A percentile compares a stretch with the other conserved stretches of the same genome.
Conservation (phyloP, 30 jellyfish, hydroid and myxozoan genomes). For the Aurelia sp. region DNA sequence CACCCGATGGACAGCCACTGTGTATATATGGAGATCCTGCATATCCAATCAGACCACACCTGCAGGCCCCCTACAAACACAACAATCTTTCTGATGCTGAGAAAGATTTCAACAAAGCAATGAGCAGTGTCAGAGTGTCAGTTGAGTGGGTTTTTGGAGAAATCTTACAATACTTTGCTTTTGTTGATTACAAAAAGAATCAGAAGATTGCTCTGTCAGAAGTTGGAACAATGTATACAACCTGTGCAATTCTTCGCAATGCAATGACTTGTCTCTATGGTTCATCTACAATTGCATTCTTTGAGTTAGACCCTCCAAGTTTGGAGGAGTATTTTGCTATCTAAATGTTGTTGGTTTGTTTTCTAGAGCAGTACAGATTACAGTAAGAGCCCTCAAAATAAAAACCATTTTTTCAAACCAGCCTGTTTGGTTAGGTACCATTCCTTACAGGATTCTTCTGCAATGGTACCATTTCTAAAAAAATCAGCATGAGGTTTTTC, state of each 20-base stretch:
- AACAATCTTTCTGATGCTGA: too few species aligned
- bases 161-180: slow-evolving; percentile 41
- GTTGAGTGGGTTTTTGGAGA: too few species aligned
- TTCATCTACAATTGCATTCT: slow-evolving; percentile 6
- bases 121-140: too few species aligned
- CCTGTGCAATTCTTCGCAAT: slow-evolving; percentile 10
- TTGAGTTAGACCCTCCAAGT: slow-evolving; percentile 35
- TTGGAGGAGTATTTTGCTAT: slow-evolving; percentile 9
- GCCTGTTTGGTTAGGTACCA: too few species aligned
- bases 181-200: slow-evolving; percentile 56
- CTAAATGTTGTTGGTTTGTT: not conserved
- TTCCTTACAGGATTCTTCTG: not conserved
- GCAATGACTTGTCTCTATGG: too few species aligned
- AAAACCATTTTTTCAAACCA: too few species aligned
- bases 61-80: too few species aligned
- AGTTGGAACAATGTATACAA: slow-evolving; percentile 34
- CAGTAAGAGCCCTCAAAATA: not conserved
- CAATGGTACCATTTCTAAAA: not conserved
- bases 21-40: too few species aligned
- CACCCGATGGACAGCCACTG: too few species aligned
- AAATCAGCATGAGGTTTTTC: too few species aligned
- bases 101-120: too few species aligned
- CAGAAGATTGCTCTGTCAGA: slow-evolving; percentile 68
- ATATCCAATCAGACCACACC: too few species aligned
- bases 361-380: not conserved